Evolutionary conservation across 2,113 vertebrate genomes (phyloP).

Genomic region (Psophia crepitans): DNA sequence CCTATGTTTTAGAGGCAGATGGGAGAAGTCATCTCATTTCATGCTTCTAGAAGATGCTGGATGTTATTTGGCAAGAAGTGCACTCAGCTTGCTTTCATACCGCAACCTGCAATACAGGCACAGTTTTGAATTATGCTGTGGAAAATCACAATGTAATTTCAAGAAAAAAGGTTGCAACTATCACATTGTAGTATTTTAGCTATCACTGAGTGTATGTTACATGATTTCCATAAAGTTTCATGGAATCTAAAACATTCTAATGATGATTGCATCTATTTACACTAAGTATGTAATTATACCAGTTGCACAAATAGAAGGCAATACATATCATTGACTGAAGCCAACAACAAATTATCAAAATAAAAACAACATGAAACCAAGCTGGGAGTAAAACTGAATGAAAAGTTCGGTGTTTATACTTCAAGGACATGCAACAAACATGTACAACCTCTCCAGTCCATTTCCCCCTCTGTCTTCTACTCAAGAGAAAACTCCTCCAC

Average conservation of each 20-base stretch:
- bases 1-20: not conserved
- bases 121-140: not conserved
- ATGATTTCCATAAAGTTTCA: conserved; percentile 36
- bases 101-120: not conserved
- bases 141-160: not conserved
- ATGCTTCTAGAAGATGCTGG: not conserved
- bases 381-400: not conserved
- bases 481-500: not conserved
- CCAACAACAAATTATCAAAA: conserved; percentile 30
- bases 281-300: conserved; percentile 55
- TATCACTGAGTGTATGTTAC: not conserved
- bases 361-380: conserved; percentile 28
- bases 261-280: conserved; percentile 48
- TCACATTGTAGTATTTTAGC: not conserved
- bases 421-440: not conserved
- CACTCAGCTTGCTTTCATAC: not conserved
- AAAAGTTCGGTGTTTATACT: not conserved
- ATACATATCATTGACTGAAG: not conserved
- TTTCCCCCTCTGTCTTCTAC: not conserved
- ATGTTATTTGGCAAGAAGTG: not conserved
- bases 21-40: not conserved
- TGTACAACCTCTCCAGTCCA: not conserved
- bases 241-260: conserved; percentile 30
- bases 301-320: conserved; percentile 44
- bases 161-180: not conserved